These are phyloP conservation scores for Axis porcinus DNA, from an alignment of 2,113 vertebrate species.

Conservation along the genomic window DNA sequence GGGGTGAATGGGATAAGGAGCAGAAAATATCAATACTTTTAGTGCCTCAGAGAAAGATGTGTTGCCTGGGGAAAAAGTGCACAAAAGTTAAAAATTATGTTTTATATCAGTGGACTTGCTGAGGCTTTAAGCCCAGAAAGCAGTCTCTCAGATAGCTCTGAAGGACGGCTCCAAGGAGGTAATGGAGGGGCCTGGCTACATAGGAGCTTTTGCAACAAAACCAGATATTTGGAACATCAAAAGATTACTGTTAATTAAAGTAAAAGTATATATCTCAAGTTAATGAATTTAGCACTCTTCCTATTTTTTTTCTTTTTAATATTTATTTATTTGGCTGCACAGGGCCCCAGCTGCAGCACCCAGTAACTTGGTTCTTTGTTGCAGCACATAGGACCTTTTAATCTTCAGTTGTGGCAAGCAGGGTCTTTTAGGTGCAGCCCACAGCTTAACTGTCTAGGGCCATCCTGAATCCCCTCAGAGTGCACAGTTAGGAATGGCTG, in stretches of 20 bases:
- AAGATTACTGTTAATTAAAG: not conserved
- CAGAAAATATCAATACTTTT: not conserved
- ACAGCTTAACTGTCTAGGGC: not conserved
- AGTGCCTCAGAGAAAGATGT: not conserved
- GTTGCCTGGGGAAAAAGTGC: not conserved
- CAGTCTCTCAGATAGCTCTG: not conserved
- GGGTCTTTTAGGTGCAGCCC: not conserved
- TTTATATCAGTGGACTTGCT: not conserved
- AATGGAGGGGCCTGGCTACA: not conserved
- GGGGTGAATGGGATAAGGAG: not conserved
- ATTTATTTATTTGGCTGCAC: not conserved
- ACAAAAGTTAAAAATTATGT: not conserved
- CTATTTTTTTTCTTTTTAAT: not conserved
- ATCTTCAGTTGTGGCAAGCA: not conserved
- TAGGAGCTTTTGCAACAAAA: not conserved
- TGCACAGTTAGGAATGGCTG: not conserved
- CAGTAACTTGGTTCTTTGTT: not conserved
- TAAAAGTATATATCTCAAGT: not conserved
- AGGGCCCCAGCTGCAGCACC: not conserved
- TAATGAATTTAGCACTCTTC: not conserved
- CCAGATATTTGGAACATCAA: not conserved
- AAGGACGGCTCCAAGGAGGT: not conserved
- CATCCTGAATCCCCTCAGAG: not conserved
- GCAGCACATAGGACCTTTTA: not conserved
- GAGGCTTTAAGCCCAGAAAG: not conserved